Evolutionary conservation across 2,797 vertebrate species (phyloP).

Genomic region (Karalla daura): DNA sequence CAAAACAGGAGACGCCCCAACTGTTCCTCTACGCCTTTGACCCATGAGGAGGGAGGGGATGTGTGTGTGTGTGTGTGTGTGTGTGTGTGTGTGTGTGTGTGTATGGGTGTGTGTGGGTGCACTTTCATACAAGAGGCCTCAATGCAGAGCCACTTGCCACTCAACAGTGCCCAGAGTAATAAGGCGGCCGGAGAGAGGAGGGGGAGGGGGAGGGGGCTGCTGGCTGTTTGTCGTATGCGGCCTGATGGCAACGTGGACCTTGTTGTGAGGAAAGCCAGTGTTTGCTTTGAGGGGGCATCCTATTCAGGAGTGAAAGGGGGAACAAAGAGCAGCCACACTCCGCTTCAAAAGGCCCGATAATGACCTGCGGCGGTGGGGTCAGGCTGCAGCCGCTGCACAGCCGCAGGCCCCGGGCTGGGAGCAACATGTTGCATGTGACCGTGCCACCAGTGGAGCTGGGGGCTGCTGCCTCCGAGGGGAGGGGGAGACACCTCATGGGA

Average conservation of each 20-base stretch:
- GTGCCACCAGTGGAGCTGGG: slow-evolving; percentile 29
- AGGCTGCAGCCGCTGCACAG: slow-evolving; percentile 59
- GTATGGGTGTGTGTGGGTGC: too few relatives aligned
- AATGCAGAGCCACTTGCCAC: slow-evolving; percentile 62
- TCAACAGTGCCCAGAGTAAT: slow-evolving; percentile 53
- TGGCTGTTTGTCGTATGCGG: slow-evolving; percentile 54
- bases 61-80: too few relatives aligned
- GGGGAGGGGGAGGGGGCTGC: background rate
- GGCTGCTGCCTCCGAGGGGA: too few relatives aligned
- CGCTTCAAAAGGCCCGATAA: slow-evolving; percentile 66
- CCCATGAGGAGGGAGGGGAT: slow-evolving; percentile 65
- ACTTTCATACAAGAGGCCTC: slow-evolving; percentile 69
- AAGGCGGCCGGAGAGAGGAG: slow-evolving; percentile 31
- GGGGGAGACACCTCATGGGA: slow-evolving; percentile 33
- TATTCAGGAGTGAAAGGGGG: slow-evolving; percentile 70
- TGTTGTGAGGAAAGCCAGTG: slow-evolving; percentile 65
- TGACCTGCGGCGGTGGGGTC: slow-evolving; percentile 72
- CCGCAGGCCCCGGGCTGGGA: slow-evolving; percentile 59
- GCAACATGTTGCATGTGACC: slow-evolving; percentile 72
- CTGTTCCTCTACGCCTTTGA: slow-evolving; percentile 71
- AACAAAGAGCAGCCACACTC: slow-evolving; percentile 81
- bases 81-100: too few relatives aligned
- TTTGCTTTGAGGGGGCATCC: slow-evolving; percentile 69
- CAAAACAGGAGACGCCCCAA: slow-evolving; percentile 82
- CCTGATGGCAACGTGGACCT: slow-evolving; percentile 64